Conservation (phyloP, 1,140 invertebrate genomes). For the Drosophila rufa region DNA sequence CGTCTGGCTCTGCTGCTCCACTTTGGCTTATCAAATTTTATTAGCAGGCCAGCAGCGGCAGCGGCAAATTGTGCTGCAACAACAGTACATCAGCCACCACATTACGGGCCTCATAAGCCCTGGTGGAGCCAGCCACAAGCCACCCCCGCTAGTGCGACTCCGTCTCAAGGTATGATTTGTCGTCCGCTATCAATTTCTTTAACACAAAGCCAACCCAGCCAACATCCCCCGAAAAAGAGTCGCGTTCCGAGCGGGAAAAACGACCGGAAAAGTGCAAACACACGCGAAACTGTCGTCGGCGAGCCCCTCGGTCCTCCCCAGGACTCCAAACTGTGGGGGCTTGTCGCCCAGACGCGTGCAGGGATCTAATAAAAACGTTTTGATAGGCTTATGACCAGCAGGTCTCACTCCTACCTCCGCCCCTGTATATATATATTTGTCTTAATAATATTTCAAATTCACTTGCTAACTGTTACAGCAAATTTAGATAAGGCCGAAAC, state of each 20-base stretch:
- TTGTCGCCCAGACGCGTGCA: conserved; percentile 62
- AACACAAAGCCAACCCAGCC: conserved; percentile 24
- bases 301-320: conserved; percentile 12
- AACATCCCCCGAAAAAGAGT: conserved; percentile 48
- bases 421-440: conserved; percentile 41
- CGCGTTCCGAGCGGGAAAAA: conserved; percentile 60
- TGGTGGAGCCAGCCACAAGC: conserved; percentile 51
- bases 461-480: conserved; percentile 70
- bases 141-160: conserved; percentile 50
- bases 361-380: conserved; percentile 75
- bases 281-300: conserved; percentile 73
- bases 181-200: conserved; percentile 78
- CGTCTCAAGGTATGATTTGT: conserved; percentile 74
- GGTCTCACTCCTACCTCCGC: conserved; percentile 7
- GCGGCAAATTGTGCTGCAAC: conserved; percentile 76
- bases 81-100: conserved; percentile 41
- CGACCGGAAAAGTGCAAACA: conserved; percentile 79
- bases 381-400: conserved; percentile 70
- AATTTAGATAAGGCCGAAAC: conserved; percentile 52
- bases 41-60: conserved; percentile 57
- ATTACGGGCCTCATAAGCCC: conserved; percentile 46
- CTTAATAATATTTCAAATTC: conserved; percentile 71
- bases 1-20: conserved; percentile 59
- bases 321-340: conserved; percentile 32
- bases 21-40: conserved; percentile 83